These are phyloP conservation scores for Chrysoperla carnea DNA, from an alignment of 1,140 invertebrate species.

Conservation along the genomic window DNA sequence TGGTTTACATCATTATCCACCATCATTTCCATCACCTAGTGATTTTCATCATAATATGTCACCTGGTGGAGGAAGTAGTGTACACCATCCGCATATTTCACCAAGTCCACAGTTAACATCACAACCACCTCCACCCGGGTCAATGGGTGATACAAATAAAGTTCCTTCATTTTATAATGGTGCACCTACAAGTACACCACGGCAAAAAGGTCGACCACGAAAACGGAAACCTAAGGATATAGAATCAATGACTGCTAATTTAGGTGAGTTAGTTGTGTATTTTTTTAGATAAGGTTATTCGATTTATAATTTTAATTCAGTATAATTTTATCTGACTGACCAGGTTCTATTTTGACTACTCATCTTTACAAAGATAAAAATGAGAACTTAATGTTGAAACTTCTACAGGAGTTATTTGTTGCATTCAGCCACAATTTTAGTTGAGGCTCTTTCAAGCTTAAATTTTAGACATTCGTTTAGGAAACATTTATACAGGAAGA, in stretches of 20 bases:
- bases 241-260: conserved; percentile 64
- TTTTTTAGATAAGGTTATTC: too few relatives aligned
- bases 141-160: conserved; percentile 22
- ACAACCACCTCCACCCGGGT: conserved; percentile 19
- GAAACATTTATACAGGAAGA: too few relatives aligned
- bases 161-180: conserved; percentile 55
- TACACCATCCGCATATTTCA: conserved; percentile 22
- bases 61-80: conserved; percentile 7
- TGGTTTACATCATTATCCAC: conserved; percentile 15
- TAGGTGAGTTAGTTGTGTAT: conserved; percentile 44
- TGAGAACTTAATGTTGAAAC: too few relatives aligned
- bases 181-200: conserved; percentile 39
- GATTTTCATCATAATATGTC: not conserved
- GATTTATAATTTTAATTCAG: too few relatives aligned
- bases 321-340: too few relatives aligned
- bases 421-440: too few relatives aligned
- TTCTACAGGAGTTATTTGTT: too few relatives aligned
- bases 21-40: conserved; percentile 19
- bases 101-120: conserved; percentile 20
- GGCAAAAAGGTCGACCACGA: conserved; percentile 80
- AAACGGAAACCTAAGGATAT: conserved; percentile 82
- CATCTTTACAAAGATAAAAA: too few relatives aligned
- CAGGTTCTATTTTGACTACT: too few relatives aligned
- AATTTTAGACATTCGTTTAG: too few relatives aligned
- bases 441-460: too few relatives aligned